Percentiles rank a stretch among this genome's conserved stretches.
Evolutionary conservation across 2,113 vertebrate genomes (phyloP).

Genomic region (Gavia stellata): DNA sequence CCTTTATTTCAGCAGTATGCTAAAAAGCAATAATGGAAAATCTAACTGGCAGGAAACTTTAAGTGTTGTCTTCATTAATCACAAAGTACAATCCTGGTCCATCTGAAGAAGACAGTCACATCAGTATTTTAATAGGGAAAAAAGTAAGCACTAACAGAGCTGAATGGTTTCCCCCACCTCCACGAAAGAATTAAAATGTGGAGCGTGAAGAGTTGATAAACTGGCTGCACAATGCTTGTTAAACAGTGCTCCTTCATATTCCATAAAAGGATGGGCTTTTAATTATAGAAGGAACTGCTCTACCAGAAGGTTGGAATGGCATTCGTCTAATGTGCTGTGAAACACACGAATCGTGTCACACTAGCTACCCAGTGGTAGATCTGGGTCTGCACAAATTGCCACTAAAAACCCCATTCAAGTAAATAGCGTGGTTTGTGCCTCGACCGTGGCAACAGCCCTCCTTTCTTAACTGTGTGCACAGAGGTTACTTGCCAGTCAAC

Average conservation of each 20-base stretch:
- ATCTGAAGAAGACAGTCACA: neutral
- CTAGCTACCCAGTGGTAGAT: rapidly evolving
- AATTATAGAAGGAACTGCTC: neutral
- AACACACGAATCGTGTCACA: rapidly evolving
- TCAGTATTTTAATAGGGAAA: neutral
- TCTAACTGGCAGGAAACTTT: rapidly evolving
- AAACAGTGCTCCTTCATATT: neutral
- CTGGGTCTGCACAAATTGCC: neutral
- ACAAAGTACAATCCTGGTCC: neutral
- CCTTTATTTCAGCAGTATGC: neutral
- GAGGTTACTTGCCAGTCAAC: neutral
- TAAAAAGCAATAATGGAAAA: neutral
- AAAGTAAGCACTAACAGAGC: neutral
- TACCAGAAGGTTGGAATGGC: neutral
- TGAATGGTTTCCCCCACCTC: neutral
- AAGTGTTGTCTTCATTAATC: neutral
- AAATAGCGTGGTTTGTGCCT: neutral
- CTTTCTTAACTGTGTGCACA: neutral
- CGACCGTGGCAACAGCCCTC: neutral
- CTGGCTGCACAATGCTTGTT: neutral
- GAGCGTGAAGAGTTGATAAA: neutral
- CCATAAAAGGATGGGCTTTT: neutral
- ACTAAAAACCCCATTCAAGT: neutral
- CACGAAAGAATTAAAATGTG: neutral
- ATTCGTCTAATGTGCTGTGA: neutral